A percentile compares a stretch with the other conserved stretches of the same genome.
phyloP scores from a whole-genome alignment of 2,888 invertebrate species.

The Halocaridina rubra region DNA sequence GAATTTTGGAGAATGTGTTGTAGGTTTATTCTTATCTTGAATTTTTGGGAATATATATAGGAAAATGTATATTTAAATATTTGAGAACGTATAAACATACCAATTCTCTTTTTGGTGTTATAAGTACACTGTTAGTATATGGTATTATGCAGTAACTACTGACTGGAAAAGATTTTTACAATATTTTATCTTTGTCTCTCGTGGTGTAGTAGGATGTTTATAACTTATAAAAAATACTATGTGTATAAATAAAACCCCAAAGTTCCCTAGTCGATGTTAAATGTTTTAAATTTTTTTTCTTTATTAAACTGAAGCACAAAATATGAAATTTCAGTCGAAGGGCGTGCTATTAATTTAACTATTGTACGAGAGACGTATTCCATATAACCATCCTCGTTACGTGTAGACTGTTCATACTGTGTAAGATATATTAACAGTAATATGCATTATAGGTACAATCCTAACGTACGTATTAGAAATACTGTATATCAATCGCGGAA shows the following conservation, averaged over 20 bases:
- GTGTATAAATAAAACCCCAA: conserved; percentile 31
- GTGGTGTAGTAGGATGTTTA: conserved; percentile 1
- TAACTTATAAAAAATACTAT: not conserved
- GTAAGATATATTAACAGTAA: too few species aligned
- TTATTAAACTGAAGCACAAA: conserved; percentile 54
- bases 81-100: too few species aligned
- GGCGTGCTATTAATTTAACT: not conserved
- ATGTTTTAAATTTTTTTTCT: conserved; percentile 23
- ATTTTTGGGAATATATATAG: too few species aligned
- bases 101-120: too few species aligned
- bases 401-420: conserved; percentile 33
- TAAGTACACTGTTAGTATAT: too few species aligned
- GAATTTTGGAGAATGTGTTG: too few species aligned
- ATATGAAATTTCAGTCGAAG: conserved; percentile 22
- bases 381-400: conserved; percentile 48
- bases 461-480: too few species aligned
- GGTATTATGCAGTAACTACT: too few species aligned
- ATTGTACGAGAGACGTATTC: conserved; percentile 40
- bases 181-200: conserved; percentile 42
- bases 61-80: too few species aligned
- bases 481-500: too few species aligned
- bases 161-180: too few species aligned
- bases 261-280: conserved; percentile 51
- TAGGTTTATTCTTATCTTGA: too few species aligned
- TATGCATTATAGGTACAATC: conserved; percentile 19